A percentile compares a stretch with the other conserved stretches of the same genome.
Evolutionary conservation across 2,888 invertebrate genomes (phyloP).

Genomic region (Cantharis rufa): DNA sequence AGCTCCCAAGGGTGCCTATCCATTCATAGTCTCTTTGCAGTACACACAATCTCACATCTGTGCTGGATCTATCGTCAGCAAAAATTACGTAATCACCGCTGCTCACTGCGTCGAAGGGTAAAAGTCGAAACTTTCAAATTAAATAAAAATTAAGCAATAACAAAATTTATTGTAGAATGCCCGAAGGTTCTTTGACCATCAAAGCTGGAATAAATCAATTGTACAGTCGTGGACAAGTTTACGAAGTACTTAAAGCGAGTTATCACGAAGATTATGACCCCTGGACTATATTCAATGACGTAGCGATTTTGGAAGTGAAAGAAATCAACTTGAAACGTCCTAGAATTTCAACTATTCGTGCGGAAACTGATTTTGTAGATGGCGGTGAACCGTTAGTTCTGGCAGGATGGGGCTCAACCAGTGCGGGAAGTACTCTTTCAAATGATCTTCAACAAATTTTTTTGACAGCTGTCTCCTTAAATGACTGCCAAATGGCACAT

Average conservation of each 20-base stretch:
- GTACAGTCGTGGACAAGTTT: not conserved
- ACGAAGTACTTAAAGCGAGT: not conserved
- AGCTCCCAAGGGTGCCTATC: constrained; percentile 35
- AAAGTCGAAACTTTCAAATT: not conserved
- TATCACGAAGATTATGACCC: not conserved
- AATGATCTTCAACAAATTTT: constrained; percentile 61
- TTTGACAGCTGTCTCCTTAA: constrained; percentile 58
- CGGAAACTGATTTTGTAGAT: constrained; percentile 42
- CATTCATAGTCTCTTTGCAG: constrained; percentile 39
- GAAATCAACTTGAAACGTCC: not conserved
- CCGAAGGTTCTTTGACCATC: not conserved
- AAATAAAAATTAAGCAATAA: not conserved
- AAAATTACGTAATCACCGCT: constrained; percentile 39
- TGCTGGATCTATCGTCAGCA: constrained; percentile 38
- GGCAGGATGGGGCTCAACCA: constrained; percentile 47
- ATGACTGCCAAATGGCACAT: not conserved
- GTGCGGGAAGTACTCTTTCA: constrained; percentile 57
- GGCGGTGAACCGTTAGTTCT: constrained; percentile 48
- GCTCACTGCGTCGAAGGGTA: constrained; percentile 38
- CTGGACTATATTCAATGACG: not conserved
- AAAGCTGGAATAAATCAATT: not conserved
- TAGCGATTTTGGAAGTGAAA: not conserved
- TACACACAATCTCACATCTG: constrained; percentile 33
- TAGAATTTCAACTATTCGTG: not conserved
- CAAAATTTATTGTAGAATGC: too few relatives aligned